Evolutionary conservation across 2,888 invertebrate genomes (phyloP).

Genomic region (Drosophila lacicola): DNA sequence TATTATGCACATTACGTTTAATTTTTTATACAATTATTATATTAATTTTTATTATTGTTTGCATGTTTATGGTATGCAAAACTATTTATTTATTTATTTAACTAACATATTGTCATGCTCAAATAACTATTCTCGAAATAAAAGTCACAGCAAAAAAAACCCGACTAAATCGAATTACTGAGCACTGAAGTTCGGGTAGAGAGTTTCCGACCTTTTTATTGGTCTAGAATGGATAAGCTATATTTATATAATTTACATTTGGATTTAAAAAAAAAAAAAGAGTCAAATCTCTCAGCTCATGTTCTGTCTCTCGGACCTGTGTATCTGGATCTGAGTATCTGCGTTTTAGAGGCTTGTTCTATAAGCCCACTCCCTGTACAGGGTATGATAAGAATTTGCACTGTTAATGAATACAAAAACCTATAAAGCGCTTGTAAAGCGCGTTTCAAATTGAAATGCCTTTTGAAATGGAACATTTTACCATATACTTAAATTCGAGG

Average conservation of each 20-base stretch:
- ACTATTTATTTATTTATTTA: slow-evolving; percentile 76
- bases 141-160: slow-evolving; percentile 56
- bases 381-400: not conserved
- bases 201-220: not conserved
- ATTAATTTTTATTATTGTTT: slow-evolving; percentile 19
- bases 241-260: not conserved
- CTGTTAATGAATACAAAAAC: not conserved
- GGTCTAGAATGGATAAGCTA: not conserved
- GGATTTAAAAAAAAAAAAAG: not conserved
- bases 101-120: slow-evolving; percentile 74
- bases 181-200: not conserved
- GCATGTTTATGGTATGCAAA: slow-evolving; percentile 51
- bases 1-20: slow-evolving; percentile 25
- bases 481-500: not conserved
- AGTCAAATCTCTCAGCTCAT: no score
- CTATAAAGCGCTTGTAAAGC: slow-evolving; percentile 12
- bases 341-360: no score
- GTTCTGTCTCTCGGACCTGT: not conserved
- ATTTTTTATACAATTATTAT: slow-evolving; percentile 38
- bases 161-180: not conserved
- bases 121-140: slow-evolving; percentile 43
- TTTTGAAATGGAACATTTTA: slow-evolving; percentile 1
- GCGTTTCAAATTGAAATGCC: slow-evolving; percentile 9
- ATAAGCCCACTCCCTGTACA: not conserved
- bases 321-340: no score